Base-by-base conservation (phyloP, 2,113 vertebrate genomes). In the Pristiophorus japonicus region DNA sequence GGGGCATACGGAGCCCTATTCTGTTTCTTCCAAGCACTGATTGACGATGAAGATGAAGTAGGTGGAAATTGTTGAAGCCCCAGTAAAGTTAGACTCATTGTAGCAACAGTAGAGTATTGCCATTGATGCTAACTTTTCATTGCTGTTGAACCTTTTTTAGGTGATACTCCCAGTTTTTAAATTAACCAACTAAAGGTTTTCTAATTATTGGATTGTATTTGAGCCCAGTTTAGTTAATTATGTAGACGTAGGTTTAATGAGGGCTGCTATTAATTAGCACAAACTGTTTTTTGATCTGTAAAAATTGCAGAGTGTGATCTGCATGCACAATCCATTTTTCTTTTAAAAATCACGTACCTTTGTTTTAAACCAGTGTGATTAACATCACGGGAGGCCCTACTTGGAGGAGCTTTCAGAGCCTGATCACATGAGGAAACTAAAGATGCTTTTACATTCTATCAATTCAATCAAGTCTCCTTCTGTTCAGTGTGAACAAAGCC, bases 31-130 rank as follows among this genome's bases (percentile, higher is more conserved):
- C 99, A 99, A 96, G 99, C 98, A 62, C 96, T 99, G 2, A 96
- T 99, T 94, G 98, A 99, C 0, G 97, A 98, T 96, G 99, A 98
- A 0, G 98, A 99, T 55, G 99, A 99, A 98, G 99, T 99, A 97
- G 34, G 88, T 92, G 59, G 14, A 65, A 45, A 38, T 38, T 92
- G 34, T 38, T 62, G 16, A 62, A 65, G 88, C 34, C 38, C 55
- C 55, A 59, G 87, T 63, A 91, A 91, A 38, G 88, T 62, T 91
- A n/a, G n/a, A 91, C 12, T 16, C 8, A 30, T 55, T 51, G 20
- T 10, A 88, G 11, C 27, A 55, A 65, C 51, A 65, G 45, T 24
- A 88, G 27, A 88, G 24, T 55, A 30, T 10, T 81, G 38, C 16
- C 3, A 2, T 47, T 88, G 27, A 59, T 88, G 34, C 12, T 88